Evolutionary conservation across 2,113 vertebrate species (phyloP).

Genomic region (Eubucco bourcierii): DNA sequence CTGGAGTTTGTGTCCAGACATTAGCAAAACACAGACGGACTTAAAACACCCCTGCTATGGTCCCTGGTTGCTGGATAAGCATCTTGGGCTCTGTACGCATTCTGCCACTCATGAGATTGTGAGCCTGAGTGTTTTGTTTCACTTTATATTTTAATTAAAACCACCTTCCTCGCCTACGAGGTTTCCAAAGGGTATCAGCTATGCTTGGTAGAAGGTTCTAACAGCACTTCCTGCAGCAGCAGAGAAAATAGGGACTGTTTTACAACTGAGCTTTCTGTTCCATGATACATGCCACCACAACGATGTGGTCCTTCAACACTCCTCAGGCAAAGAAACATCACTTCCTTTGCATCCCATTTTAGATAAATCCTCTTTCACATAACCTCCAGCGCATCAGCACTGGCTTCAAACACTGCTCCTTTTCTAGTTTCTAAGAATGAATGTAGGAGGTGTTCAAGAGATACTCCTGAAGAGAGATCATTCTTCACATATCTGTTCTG

Average conservation of each 20-base stretch:
- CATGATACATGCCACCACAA: fast-evolving
- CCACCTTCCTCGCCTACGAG: background rate
- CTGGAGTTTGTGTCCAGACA: background rate
- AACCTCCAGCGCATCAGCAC: background rate
- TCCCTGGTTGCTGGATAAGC: background rate
- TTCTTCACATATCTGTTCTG: background rate
- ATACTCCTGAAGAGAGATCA: background rate
- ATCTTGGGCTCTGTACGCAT: background rate
- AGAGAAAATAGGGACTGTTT: background rate
- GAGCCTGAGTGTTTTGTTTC: background rate
- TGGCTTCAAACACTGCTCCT: background rate
- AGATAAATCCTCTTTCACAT: background rate
- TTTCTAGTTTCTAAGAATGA: background rate
- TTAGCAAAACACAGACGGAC: fast-evolving
- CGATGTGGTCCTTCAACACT: background rate
- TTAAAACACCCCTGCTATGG: background rate
- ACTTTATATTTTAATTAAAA: background rate
- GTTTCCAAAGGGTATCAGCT: background rate
- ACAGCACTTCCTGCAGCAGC: background rate
- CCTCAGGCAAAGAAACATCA: background rate
- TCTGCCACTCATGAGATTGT: background rate
- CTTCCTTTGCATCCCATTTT: background rate
- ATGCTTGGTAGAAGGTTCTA: fast-evolving
- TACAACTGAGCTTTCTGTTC: background rate
- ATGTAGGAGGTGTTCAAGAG: background rate